phyloP scores from a whole-genome alignment of 2,888 invertebrate species.

The Andrena haemorrhoa region DNA sequence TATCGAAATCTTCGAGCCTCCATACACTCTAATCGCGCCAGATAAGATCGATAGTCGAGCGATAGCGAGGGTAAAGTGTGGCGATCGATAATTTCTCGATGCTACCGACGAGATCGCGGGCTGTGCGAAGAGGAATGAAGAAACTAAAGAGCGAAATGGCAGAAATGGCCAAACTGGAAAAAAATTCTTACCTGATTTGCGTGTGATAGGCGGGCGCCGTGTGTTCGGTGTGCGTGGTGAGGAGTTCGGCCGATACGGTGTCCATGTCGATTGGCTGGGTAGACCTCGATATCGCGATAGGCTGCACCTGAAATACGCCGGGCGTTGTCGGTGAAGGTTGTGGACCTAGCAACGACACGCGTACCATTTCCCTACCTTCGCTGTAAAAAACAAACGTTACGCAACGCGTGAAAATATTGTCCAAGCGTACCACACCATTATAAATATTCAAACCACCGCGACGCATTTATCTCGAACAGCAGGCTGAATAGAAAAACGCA shows the following conservation, averaged over 20 bases:
- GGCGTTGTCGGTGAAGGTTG: slow-evolving; percentile 83
- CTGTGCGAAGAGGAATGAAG: background rate
- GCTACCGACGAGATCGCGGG: background rate
- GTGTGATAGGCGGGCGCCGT: slow-evolving; percentile 83
- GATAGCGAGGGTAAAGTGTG: background rate
- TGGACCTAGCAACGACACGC: slow-evolving; percentile 82
- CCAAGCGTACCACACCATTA: background rate
- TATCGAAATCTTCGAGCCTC: background rate
- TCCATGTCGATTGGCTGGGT: slow-evolving; percentile 79
- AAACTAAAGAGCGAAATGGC: background rate
- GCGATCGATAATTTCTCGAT: background rate
- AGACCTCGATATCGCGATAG: slow-evolving; percentile 78
- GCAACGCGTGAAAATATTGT: background rate
- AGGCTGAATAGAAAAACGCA: background rate
- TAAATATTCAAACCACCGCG: background rate
- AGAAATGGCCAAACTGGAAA: background rate
- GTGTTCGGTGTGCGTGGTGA: slow-evolving; percentile 83
- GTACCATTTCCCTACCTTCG: slow-evolving; percentile 84
- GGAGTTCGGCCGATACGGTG: slow-evolving; percentile 82
- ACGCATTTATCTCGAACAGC: slow-evolving; percentile 4
- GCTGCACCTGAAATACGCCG: slow-evolving; percentile 83
- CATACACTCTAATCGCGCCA: background rate
- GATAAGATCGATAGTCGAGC: background rate
- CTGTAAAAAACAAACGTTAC: slow-evolving; percentile 73
- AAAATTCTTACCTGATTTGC: slow-evolving; percentile 80